phyloP scores from a whole-genome alignment of 2,888 invertebrate species.

The Nemapogon koenigi region DNA sequence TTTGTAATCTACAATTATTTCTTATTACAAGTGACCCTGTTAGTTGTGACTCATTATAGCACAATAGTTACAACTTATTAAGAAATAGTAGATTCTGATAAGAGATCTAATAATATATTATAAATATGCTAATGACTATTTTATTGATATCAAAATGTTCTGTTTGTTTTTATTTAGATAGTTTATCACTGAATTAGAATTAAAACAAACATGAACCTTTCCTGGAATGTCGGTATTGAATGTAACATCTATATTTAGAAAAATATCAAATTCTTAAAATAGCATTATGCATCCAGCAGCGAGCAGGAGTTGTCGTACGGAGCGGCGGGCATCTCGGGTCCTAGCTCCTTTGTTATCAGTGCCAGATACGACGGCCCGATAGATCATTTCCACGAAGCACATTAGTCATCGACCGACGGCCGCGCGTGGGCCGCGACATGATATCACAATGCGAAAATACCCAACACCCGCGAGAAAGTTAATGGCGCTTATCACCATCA shows the following conservation, averaged over 20 bases:
- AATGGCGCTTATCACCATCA: constrained; percentile 68
- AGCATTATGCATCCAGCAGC: constrained; percentile 24
- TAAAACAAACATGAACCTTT: constrained; percentile 18
- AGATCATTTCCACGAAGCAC: constrained; percentile 60
- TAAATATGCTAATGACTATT: neutral
- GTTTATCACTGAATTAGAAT: neutral
- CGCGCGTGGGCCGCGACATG: constrained; percentile 66
- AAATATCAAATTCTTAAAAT: constrained; percentile 57
- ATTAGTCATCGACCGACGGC: constrained; percentile 61
- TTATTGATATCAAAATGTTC: neutral
- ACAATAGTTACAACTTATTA: no score
- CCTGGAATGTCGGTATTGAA: no score
- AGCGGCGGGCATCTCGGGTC: constrained; percentile 22
- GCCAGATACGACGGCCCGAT: constrained; percentile 27
- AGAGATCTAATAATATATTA: neutral
- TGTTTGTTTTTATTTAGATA: neutral
- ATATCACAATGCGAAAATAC: constrained; percentile 68
- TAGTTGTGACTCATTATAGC: no score
- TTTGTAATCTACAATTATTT: no score
- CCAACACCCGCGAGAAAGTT: constrained; percentile 67
- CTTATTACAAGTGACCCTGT: no score
- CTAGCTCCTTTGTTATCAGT: constrained; percentile 60
- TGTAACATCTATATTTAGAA: constrained; percentile 54
- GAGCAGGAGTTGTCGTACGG: constrained; percentile 18
- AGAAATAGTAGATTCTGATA: no score